These are phyloP conservation scores for Cichladusa arquata DNA, from an alignment of 2,113 vertebrate species.

Conservation along the genomic window DNA sequence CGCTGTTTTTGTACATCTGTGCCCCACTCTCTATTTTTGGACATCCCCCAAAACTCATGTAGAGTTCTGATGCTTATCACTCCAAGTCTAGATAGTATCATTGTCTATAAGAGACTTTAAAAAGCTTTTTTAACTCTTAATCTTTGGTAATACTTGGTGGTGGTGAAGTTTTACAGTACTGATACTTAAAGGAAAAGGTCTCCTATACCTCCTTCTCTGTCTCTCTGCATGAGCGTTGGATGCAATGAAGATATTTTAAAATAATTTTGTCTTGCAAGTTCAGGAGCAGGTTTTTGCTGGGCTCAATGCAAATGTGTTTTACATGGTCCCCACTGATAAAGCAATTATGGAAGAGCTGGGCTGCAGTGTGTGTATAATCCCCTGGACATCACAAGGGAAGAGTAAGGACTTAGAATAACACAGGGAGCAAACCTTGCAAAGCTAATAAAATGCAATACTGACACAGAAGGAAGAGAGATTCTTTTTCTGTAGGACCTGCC, in stretches of 20 bases:
- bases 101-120: neutral
- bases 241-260: neutral
- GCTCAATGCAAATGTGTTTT: neutral
- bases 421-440: neutral
- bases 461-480: neutral
- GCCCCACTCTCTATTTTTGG: neutral
- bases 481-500: neutral
- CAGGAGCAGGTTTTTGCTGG: neutral
- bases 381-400: neutral
- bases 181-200: neutral
- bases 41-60: neutral
- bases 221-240: neutral
- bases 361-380: neutral
- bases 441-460: neutral
- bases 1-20: neutral
- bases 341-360: slow-evolving; percentile 38
- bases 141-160: neutral
- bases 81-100: neutral
- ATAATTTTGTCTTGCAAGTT: neutral
- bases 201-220: neutral
- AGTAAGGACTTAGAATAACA: neutral
- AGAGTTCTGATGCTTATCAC: neutral
- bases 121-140: neutral
- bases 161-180: neutral
- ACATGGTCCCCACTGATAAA: neutral